Evolutionary conservation across 2,888 invertebrate species (phyloP).

Genomic region (Polymixis lichenea): DNA sequence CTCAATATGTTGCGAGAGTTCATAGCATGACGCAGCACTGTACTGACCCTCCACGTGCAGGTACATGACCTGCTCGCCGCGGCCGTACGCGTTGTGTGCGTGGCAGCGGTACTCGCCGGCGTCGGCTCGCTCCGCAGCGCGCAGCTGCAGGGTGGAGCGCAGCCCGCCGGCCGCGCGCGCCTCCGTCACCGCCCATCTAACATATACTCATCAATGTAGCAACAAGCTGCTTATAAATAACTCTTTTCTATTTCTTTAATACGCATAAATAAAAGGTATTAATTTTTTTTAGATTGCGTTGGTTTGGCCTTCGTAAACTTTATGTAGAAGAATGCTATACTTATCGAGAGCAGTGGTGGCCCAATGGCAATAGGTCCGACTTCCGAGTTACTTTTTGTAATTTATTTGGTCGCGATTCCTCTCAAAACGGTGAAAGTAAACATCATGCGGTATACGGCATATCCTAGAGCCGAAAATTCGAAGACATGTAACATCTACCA

Average conservation of each 20-base stretch:
- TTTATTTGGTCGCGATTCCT: neutral
- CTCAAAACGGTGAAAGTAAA: neutral
- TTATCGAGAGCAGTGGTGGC: no score
- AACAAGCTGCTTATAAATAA: neutral
- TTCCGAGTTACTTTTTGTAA: neutral
- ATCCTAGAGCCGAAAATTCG: neutral
- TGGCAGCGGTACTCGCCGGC: conserved; percentile 93
- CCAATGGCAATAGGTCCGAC: no score
- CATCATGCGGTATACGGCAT: neutral
- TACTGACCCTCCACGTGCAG: conserved; percentile 92
- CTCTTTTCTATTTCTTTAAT: neutral
- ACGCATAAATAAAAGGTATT: neutral
- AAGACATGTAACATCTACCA: neutral
- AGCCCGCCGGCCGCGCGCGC: conserved; percentile 92
- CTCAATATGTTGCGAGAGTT: neutral
- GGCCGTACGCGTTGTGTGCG: conserved; percentile 93
- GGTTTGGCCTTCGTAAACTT: neutral
- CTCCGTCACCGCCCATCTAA: conserved; percentile 91
- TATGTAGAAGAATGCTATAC: neutral
- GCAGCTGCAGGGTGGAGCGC: conserved; percentile 92
- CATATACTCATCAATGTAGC: neutral
- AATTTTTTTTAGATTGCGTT: neutral
- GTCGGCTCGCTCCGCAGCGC: conserved; percentile 92
- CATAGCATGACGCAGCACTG: neutral
- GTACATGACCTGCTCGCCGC: conserved; percentile 91